phyloP scores from a whole-genome alignment of 2,888 invertebrate species.

The Drosophila silvestris region DNA sequence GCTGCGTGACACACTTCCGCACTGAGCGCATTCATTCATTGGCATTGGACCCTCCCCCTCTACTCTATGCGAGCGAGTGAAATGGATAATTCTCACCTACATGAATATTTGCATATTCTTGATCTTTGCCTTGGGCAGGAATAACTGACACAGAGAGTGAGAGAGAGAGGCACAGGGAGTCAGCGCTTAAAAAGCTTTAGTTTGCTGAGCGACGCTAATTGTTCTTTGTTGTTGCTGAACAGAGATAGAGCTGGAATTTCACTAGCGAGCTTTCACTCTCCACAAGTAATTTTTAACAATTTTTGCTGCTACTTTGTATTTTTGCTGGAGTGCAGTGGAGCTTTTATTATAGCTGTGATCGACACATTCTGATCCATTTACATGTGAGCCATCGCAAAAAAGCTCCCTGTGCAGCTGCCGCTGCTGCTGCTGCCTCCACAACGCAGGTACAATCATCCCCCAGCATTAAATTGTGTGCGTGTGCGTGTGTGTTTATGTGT shows the following conservation, averaged over 20 bases:
- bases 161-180: neutral
- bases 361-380: conserved; percentile 30
- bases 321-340: conserved; percentile 7
- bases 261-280: neutral
- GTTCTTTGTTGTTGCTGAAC: neutral
- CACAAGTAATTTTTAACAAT: neutral
- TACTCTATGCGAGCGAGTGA: conserved; percentile 13
- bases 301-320: neutral
- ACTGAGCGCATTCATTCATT: conserved; percentile 66
- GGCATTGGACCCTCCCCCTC: conserved; percentile 34
- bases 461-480: conserved; percentile 7
- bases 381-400: conserved; percentile 29
- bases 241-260: neutral
- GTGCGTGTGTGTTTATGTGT: neutral
- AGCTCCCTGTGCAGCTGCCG: conserved; percentile 17
- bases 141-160: conserved; percentile 2
- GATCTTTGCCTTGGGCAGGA: conserved; percentile 24
- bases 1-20: conserved; percentile 66
- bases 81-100: conserved; percentile 5
- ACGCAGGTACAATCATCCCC: conserved; percentile 56
- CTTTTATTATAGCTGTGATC: conserved; percentile 19
- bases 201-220: conserved; percentile 15
- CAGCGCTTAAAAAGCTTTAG: conserved; percentile 8
- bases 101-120: conserved; percentile 25
- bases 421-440: conserved; percentile 12